A percentile compares a stretch with the other conserved stretches of the same genome.
Conservation (phyloP, 2,888 invertebrate species). For the Bimastos eiseni region DNA sequence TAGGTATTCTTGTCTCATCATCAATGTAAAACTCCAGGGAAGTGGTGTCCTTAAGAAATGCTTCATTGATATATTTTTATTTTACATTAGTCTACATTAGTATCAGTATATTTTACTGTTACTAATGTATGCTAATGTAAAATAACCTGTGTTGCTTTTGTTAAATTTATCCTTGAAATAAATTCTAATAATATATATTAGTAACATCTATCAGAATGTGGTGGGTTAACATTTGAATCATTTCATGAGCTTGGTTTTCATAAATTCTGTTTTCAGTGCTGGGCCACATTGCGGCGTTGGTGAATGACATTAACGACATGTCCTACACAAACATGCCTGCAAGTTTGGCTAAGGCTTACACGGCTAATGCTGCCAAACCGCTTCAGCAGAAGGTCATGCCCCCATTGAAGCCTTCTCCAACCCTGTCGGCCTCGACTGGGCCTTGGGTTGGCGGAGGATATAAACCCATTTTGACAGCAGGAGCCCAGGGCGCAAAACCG, state of each 20-base stretch:
- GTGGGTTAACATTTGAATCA: neutral
- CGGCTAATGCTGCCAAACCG: constrained; percentile 23
- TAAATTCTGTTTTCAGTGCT: constrained; percentile 37
- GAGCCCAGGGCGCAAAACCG: neutral
- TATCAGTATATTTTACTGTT: too few relatives aligned
- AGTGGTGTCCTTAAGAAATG: neutral
- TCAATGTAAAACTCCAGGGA: neutral
- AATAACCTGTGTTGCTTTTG: neutral
- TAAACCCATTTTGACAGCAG: neutral
- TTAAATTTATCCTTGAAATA: neutral
- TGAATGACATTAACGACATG: constrained; percentile 44
- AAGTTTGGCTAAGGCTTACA: constrained; percentile 41
- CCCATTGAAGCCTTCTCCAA: neutral
- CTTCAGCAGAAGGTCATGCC: neutral
- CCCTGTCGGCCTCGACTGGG: neutral
- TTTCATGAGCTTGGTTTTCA: neutral
- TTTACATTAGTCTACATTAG: too few relatives aligned
- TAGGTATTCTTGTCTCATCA: neutral
- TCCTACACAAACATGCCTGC: constrained; percentile 44
- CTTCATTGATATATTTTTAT: neutral
- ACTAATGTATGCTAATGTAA: neutral
- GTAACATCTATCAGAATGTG: neutral
- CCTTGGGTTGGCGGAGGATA: constrained; percentile 10
- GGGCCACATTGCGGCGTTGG: constrained; percentile 41
- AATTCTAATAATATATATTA: neutral